Base-by-base conservation (phyloP, 2,797 vertebrate genomes). In the Rhodeus uyekii region DNA sequence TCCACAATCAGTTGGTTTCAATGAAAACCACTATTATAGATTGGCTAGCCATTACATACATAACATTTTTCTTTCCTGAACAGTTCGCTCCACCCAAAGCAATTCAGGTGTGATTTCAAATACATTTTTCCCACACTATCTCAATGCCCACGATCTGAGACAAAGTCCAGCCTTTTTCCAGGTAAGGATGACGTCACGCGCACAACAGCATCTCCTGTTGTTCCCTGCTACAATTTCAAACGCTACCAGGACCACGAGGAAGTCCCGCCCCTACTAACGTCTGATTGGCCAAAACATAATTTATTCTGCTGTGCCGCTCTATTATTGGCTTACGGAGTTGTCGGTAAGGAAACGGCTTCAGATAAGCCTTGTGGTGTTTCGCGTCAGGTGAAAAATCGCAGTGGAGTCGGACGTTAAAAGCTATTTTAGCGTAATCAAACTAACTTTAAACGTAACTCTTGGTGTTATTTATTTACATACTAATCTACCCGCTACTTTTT, bases 321-420 rank as follows among this genome's bases (percentile, higher is more conserved):
- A 2, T 63, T 65, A 92, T 93, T 94, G 93, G 93, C 22, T 84
- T 0, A 16, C 2, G 0, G 0, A 1, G 1, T 18, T 85, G 88
- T 86, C 91, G 74, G 81, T 92, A 85, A 68, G 38, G 60, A 29
- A 88, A 55, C 27, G 83, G 53, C 85, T 81, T 73, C 69, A 80
- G 85, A 82, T 77, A 87, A 86, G 48, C 29, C 50, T 69, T 89
- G 88, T 83, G 88, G 88, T 90, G 63, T 27, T 86, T 87, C 86
- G 90, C 90, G 91, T 95, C 95, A 95, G 94, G 95, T 95, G 94
- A 94, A 94, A 60, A 94, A 89, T 93, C 82, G 86, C 71, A 73
- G 87, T 46, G 84, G 87, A 86, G 84, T 84, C 63, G 38, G 46
- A 81, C 80, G 58, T 75, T 61, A 87, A 83, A 91, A 89, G 82